phyloP scores from a whole-genome alignment of 2,888 invertebrate genomes.

The Lissonota sp. region DNA sequence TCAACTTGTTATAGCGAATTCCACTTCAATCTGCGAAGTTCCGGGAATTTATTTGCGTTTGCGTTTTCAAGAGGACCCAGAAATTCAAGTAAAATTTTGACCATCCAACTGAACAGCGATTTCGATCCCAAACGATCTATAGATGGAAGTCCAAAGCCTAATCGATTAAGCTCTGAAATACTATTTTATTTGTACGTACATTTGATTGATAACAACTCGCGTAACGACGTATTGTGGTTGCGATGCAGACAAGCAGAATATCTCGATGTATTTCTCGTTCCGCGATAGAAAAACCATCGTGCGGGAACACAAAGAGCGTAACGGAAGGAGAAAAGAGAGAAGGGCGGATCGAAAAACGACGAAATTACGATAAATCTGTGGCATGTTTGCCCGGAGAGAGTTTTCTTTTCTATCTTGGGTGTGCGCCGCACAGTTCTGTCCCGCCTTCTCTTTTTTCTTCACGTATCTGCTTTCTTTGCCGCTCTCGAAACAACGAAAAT shows the following conservation, averaged over 20 bases:
- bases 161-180: too few relatives aligned
- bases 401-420: conserved; percentile 29
- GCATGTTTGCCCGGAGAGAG: conserved; percentile 55
- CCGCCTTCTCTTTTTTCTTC: conserved; percentile 22
- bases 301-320: conserved; percentile 8
- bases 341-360: conserved; percentile 15
- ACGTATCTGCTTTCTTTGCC: conserved; percentile 3
- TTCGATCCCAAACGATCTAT: too few relatives aligned
- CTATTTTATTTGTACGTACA: too few relatives aligned
- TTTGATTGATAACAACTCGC: too few relatives aligned
- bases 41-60: too few relatives aligned
- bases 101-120: too few relatives aligned
- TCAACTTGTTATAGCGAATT: background rate
- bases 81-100: too few relatives aligned
- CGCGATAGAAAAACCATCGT: background rate
- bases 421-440: conserved; percentile 27
- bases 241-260: conserved; percentile 18
- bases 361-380: conserved; percentile 57
- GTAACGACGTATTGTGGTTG: background rate
- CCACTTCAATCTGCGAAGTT: too few relatives aligned
- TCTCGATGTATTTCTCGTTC: background rate
- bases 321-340: conserved; percentile 19
- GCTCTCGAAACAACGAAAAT: conserved; percentile 48
- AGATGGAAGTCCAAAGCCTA: too few relatives aligned
- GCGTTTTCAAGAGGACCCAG: too few relatives aligned